Evolutionary conservation across 2,888 invertebrate genomes (phyloP), one percentile per base, ranked within the genome.

Genomic region (Tromatobia lineatoria): DNA sequence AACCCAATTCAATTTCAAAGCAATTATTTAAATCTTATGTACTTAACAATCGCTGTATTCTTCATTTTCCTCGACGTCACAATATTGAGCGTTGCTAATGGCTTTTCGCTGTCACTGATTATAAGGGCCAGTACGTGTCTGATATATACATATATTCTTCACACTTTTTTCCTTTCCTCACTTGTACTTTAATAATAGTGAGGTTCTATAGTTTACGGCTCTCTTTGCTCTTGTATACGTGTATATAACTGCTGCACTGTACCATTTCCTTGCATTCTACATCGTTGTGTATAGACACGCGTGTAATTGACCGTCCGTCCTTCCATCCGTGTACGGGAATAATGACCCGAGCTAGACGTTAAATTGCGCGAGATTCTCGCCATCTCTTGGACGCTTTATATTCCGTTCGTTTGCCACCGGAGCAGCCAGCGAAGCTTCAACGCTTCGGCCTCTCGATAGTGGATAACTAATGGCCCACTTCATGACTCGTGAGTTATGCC

Each of bases 241-340:
- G 57, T 74, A 71, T 79, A 71, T 78, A 59, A 75, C 69, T 81
- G 74, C 42, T 20, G 61, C 50, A 47, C 61, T 61, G 67, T 67
- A 61, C 64, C 47, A 45, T 84, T 74, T 78, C 70, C 52, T 81
- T 29, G 81, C 64, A 59, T 50, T 47, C 47, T 45, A 54, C 75
- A 75, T 70, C 70, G 52, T 47, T 75, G 61, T 61, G 54, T 80
- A 82, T 73, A 83, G 80, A 86, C 80, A 79, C 82, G 83, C 79
- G 86, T 85, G 87, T 88, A 88, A 90, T 90, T 89, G 87, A 88
- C 86, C 87, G 88, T 88, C 86, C 88, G 84, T 88, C 82, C 85
- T 86, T 29, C 25, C 83, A 77, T 88, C 82, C 85, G 86, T 29
- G 29, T 81, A 77, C 84, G 83, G 82, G 82, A 87, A 87, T 87